These are phyloP conservation scores for Euura saliciscinereae DNA, from an alignment of 1,140 invertebrate species.

Conservation along the genomic window DNA sequence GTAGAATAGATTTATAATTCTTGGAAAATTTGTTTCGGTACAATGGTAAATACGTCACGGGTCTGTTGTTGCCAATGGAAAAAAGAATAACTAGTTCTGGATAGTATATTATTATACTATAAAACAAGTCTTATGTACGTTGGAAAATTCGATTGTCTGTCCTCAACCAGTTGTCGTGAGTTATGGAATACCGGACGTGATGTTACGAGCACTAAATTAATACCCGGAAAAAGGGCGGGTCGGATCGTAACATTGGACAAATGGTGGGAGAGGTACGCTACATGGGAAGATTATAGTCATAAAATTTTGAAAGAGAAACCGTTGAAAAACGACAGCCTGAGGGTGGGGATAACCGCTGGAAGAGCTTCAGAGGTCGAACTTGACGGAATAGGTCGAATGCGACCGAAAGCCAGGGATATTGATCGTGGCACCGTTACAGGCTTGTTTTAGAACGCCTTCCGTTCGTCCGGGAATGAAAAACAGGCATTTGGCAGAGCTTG, in stretches of 20 bases:
- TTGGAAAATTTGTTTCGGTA: no score
- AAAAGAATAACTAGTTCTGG: no score
- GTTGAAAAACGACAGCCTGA: neutral
- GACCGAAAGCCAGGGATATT: constrained; percentile 20
- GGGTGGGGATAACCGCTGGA: constrained; percentile 4
- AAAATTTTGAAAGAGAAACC: neutral
- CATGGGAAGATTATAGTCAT: neutral
- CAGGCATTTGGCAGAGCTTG: neutral
- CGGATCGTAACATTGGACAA: neutral
- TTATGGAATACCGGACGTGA: no score
- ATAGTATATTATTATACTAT: no score
- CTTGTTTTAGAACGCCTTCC: neutral
- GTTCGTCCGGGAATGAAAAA: neutral
- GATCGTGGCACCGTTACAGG: constrained; percentile 10
- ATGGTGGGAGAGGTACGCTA: neutral
- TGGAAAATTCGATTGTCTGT: no score
- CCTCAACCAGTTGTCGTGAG: no score
- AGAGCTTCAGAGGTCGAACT: constrained; percentile 24
- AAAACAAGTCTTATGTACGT: no score
- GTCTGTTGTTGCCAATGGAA: no score
- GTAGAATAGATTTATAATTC: no score
- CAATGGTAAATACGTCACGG: no score
- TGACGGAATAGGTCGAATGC: constrained; percentile 27
- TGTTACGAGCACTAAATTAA: no score
- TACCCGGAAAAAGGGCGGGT: no score